A percentile compares a stretch with the other conserved stretches of the same genome.
Conservation (phyloP, 2,797 vertebrate genomes). For the Austrolebias charrua region DNA sequence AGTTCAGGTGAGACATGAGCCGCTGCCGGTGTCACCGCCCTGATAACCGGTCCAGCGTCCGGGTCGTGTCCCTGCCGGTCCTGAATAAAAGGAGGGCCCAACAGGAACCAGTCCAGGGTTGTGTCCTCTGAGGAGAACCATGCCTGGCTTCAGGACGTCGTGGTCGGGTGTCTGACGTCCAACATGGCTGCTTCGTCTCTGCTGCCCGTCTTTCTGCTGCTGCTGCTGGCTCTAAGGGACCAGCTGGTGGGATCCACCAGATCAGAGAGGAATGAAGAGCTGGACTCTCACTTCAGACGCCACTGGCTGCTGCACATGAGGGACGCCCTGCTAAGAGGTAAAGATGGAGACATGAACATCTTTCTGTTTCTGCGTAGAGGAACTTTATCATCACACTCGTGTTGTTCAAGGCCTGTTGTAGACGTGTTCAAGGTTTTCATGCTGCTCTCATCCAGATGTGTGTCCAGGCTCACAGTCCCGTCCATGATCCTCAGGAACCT, state of each 20-base stretch:
- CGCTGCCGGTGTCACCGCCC: neutral
- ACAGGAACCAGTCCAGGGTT: neutral
- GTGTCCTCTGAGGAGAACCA: neutral
- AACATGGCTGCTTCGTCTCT: conserved; percentile 18
- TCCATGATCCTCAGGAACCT: too few relatives aligned
- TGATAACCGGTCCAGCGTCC: conserved; percentile 48
- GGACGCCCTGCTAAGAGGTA: conserved; percentile 62
- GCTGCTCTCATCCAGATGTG: too few relatives aligned
- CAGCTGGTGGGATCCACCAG: conserved; percentile 9
- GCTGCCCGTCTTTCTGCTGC: conserved; percentile 33
- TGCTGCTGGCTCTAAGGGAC: conserved; percentile 32
- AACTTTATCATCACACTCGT: too few relatives aligned
- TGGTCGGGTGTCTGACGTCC: conserved; percentile 1
- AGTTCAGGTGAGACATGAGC: neutral
- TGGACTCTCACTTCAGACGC: conserved; percentile 29
- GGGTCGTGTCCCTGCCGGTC: conserved; percentile 20
- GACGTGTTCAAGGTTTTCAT: too few relatives aligned
- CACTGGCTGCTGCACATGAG: conserved; percentile 69
- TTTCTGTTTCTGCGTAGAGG: too few relatives aligned
- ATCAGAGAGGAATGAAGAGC: conserved; percentile 20
- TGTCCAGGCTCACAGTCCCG: too few relatives aligned
- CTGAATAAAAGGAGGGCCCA: conserved; percentile 31
- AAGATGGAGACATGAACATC: neutral
- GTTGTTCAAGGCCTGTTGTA: too few relatives aligned
- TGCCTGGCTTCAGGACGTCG: conserved; percentile 5